Evolutionary conservation across 2,797 vertebrate species (phyloP).

Genomic region (Macropus fuliginosus): DNA sequence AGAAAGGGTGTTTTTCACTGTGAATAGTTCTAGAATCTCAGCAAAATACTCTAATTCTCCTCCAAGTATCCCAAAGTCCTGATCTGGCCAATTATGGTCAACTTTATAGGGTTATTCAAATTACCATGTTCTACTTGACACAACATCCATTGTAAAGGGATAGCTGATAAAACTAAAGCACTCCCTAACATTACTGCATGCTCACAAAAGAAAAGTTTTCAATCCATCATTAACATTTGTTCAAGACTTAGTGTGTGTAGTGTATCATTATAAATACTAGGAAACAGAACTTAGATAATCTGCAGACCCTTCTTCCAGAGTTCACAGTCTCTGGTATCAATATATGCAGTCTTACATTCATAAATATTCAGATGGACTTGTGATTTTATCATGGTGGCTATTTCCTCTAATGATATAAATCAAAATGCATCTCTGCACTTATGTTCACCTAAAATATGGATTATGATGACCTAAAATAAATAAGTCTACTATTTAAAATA

Average conservation of each 20-base stretch:
- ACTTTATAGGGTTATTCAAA: not conserved
- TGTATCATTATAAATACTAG: not conserved
- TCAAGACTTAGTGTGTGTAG: not conserved
- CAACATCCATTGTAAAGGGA: not conserved
- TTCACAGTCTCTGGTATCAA: not conserved
- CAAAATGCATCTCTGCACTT: not conserved
- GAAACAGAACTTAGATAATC: not conserved
- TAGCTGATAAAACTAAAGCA: not conserved
- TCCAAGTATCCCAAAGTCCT: not conserved
- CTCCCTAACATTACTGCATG: not conserved
- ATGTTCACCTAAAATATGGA: not conserved
- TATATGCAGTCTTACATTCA: not conserved
- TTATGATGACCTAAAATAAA: not conserved
- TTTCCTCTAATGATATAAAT: not conserved
- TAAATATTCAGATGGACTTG: not conserved
- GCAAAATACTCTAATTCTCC: not conserved
- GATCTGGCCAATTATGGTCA: not conserved
- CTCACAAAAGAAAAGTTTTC: not conserved
- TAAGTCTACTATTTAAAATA: not conserved
- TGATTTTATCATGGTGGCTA: not conserved
- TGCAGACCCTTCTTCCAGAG: not conserved
- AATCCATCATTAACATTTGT: not conserved
- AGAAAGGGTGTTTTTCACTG: not conserved
- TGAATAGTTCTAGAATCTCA: not conserved
- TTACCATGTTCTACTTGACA: not conserved